Percentiles rank a stretch among this genome's conserved stretches.
phyloP scores from a whole-genome alignment of 2,113 vertebrate genomes.

The Cairina moschata region DNA sequence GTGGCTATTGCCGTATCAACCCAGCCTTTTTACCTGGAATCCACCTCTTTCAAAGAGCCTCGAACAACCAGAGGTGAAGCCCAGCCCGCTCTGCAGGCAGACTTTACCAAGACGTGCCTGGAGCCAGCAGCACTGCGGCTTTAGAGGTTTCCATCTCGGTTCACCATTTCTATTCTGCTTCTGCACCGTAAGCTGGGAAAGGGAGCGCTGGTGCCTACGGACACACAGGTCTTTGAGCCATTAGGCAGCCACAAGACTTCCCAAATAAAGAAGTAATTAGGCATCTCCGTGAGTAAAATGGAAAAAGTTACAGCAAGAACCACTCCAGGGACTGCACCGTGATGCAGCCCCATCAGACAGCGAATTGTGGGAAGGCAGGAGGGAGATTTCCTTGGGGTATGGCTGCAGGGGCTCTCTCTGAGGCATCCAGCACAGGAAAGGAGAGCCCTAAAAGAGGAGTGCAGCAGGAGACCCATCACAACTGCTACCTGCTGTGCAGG shows the following conservation, averaged over 20 bases:
- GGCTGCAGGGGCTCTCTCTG: background rate
- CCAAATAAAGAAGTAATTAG: background rate
- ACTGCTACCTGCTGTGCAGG: background rate
- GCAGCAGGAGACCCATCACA: background rate
- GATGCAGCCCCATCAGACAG: fast-evolving
- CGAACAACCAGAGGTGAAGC: background rate
- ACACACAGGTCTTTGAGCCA: background rate
- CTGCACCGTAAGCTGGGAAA: background rate
- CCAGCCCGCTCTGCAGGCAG: background rate
- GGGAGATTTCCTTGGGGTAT: background rate
- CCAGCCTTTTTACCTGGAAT: background rate
- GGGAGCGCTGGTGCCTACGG: background rate
- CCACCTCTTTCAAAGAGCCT: background rate
- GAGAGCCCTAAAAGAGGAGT: background rate
- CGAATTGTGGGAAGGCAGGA: background rate
- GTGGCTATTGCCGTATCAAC: fast-evolving
- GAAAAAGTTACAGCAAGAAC: background rate
- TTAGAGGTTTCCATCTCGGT: background rate
- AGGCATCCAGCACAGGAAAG: background rate
- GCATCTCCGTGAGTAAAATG: background rate
- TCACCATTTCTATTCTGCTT: background rate
- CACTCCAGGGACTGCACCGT: background rate
- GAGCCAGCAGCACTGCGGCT: background rate
- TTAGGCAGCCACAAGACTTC: background rate
- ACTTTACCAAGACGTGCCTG: background rate